phyloP scores from a whole-genome alignment of 1,140 invertebrate species.

The Saccostrea echinata region DNA sequence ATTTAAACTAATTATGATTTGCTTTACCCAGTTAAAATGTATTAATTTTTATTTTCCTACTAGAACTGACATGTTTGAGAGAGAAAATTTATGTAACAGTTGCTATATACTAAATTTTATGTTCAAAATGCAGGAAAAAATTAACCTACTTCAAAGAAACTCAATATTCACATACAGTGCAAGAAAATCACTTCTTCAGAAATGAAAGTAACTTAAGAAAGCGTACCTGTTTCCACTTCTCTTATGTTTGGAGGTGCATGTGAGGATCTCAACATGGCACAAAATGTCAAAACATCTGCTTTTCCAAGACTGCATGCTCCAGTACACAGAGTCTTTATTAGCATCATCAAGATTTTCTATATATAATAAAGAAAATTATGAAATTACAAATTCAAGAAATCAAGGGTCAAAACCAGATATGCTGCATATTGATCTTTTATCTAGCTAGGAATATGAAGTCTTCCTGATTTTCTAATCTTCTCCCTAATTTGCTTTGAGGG shows the following conservation, averaged over 20 bases:
- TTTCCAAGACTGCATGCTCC: constrained; percentile 75
- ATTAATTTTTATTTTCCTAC: no score
- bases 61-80: neutral
- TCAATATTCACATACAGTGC: no score
- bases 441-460: no score
- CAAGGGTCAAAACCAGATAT: no score
- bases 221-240: constrained; percentile 74
- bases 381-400: no score
- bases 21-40: no score
- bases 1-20: no score
- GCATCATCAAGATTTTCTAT: constrained; percentile 78
- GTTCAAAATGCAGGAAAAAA: no score
- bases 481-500: no score
- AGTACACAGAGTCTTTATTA: constrained; percentile 78
- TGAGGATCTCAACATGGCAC: constrained; percentile 85
- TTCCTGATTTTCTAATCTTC: no score
- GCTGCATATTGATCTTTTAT: no score
- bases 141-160: no score
- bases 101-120: neutral
- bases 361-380: constrained; percentile 49
- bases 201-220: neutral
- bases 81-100: neutral
- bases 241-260: constrained; percentile 84
- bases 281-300: constrained; percentile 83
- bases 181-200: neutral